Percentiles rank a stretch among this genome's conserved stretches.
Conservation (phyloP, 2,888 invertebrate genomes). For the Mesochorus sp. region DNA sequence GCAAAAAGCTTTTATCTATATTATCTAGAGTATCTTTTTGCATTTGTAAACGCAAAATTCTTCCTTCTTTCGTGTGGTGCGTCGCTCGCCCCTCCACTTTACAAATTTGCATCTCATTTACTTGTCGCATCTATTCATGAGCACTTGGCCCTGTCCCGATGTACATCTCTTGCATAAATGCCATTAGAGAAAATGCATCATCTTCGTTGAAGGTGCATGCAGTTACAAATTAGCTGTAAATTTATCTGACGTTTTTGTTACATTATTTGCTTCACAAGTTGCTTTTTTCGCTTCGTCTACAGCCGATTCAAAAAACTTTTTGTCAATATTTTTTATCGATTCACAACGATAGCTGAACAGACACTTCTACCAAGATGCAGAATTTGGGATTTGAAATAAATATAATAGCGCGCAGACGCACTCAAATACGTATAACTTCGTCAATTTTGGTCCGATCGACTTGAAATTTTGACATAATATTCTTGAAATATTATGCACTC, state of each 20-base stretch:
- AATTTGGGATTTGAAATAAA: too few species aligned
- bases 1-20: too few species aligned
- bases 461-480: too few species aligned
- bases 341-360: too few species aligned
- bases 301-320: slow-evolving; percentile 27
- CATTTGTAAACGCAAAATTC: slow-evolving; percentile 49
- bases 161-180: slow-evolving; percentile 48
- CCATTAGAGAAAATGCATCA: slow-evolving; percentile 41
- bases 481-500: too few species aligned
- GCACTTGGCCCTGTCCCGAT: slow-evolving; percentile 32
- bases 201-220: slow-evolving; percentile 57
- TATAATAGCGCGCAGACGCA: too few species aligned
- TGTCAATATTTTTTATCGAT: slow-evolving; percentile 39
- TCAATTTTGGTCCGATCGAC: too few species aligned
- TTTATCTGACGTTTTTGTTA: slow-evolving; percentile 63
- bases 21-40: too few species aligned
- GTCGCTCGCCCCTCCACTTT: slow-evolving; percentile 28
- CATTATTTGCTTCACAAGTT: slow-evolving; percentile 57
- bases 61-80: slow-evolving; percentile 42
- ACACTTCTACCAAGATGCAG: too few species aligned
- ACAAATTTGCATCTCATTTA: slow-evolving; percentile 19
- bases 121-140: slow-evolving; percentile 30
- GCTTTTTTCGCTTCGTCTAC: slow-evolving; percentile 60
- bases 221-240: too few species aligned
- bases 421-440: too few species aligned